Evolutionary conservation across 2,797 vertebrate genomes (phyloP).

Genomic region (Danio kyathit): DNA sequence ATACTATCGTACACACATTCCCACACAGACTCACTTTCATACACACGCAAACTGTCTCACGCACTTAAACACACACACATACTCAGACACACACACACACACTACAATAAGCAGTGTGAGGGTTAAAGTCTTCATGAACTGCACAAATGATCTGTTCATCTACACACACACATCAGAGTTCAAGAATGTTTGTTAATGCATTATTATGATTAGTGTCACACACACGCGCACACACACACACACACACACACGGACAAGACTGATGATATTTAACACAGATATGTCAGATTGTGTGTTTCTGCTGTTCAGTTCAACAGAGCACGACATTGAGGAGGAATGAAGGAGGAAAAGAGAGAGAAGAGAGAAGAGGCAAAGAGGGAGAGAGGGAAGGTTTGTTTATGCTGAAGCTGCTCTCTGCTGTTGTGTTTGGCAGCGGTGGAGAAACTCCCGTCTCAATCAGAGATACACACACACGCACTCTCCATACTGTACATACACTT

Average conservation of each 20-base stretch:
- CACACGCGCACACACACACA: background rate
- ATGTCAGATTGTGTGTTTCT: background rate
- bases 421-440: constrained; percentile 35
- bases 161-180: too few relatives aligned
- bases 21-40: too few relatives aligned
- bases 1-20: too few relatives aligned
- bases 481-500: too few relatives aligned
- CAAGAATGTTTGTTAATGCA: too few relatives aligned
- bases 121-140: too few relatives aligned
- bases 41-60: too few relatives aligned
- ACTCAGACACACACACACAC: too few relatives aligned
- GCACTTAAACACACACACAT: too few relatives aligned
- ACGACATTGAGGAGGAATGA: background rate
- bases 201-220: background rate
- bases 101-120: too few relatives aligned
- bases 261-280: background rate
- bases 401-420: constrained; percentile 17
- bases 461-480: background rate
- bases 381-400: constrained; percentile 29
- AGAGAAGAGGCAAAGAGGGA: background rate
- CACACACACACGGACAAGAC: background rate
- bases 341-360: constrained; percentile 22
- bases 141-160: too few relatives aligned
- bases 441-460: background rate
- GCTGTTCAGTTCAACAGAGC: constrained; percentile 7